phyloP scores from a whole-genome alignment of 2,888 invertebrate genomes.

The Mayetiola destructor region DNA sequence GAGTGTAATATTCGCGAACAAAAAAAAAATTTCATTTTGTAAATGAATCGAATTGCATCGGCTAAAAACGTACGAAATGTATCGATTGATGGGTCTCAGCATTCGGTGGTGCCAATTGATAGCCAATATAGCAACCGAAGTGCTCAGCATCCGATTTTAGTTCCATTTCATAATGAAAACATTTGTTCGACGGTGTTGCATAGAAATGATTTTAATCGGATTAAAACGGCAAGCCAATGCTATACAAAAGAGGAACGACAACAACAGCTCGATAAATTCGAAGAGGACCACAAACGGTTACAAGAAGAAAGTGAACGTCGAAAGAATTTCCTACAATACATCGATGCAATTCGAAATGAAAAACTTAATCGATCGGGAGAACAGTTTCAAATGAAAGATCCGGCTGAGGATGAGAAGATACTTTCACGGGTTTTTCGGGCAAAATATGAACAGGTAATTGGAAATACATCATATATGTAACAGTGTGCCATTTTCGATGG shows the following conservation, averaged over 20 bases:
- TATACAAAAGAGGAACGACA: slow-evolving; percentile 37
- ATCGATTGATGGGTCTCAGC: not conserved
- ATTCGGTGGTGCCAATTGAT: not conserved
- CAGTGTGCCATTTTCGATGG: no score
- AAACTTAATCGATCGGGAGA: slow-evolving; percentile 13
- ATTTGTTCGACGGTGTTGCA: slow-evolving; percentile 38
- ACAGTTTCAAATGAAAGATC: slow-evolving; percentile 24
- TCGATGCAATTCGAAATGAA: slow-evolving; percentile 29
- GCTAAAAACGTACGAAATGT: not conserved
- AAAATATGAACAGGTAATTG: slow-evolving; percentile 32
- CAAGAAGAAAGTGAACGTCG: slow-evolving; percentile 43
- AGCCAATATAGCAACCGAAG: not conserved
- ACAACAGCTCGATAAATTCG: slow-evolving; percentile 33
- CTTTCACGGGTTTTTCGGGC: slow-evolving; percentile 39
- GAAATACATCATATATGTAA: not conserved
- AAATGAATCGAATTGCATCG: not conserved
- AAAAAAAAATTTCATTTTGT: not conserved
- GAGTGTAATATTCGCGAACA: not conserved
- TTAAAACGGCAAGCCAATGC: slow-evolving; percentile 45
- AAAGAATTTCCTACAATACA: slow-evolving; percentile 39
- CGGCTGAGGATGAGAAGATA: slow-evolving; percentile 38
- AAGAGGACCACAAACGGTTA: slow-evolving; percentile 36
- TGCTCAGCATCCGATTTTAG: slow-evolving; percentile 12
- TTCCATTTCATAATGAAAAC: slow-evolving; percentile 2
- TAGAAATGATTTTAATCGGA: slow-evolving; percentile 42